Conservation (phyloP, 2,888 invertebrate species). For the Heliconius ethilla region DNA sequence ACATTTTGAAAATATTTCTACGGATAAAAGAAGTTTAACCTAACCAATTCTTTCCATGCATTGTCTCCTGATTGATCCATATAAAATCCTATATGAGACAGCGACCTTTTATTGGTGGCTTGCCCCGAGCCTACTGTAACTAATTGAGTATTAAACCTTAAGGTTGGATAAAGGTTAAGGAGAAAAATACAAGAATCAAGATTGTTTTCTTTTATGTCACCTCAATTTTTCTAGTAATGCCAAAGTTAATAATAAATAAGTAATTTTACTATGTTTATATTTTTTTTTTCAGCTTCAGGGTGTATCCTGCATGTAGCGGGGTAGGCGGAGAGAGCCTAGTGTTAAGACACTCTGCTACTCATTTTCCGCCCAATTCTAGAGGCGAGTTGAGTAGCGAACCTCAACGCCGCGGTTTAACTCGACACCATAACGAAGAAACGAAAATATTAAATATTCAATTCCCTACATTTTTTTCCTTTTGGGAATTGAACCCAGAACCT, state of each 20-base stretch:
- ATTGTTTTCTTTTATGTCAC: constrained; percentile 5
- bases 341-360: too few species aligned
- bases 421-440: too few species aligned
- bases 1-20: not conserved
- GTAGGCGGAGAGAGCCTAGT: too few species aligned
- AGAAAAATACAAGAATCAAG: not conserved
- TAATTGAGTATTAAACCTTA: constrained; percentile 27
- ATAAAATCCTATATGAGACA: constrained; percentile 16
- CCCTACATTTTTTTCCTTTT: too few species aligned
- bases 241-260: not conserved
- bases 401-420: too few species aligned
- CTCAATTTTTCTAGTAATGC: not conserved
- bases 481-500: too few species aligned
- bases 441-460: too few species aligned
- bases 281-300: too few species aligned
- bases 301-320: too few species aligned
- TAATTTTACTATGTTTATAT: not conserved
- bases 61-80: constrained; percentile 12
- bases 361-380: too few species aligned
- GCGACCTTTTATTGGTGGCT: constrained; percentile 18
- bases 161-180: constrained; percentile 18
- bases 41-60: not conserved
- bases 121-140: constrained; percentile 20
- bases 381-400: too few species aligned
- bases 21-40: not conserved